phyloP scores from a whole-genome alignment of 2,797 vertebrate genomes.

The Sparus aurata region DNA sequence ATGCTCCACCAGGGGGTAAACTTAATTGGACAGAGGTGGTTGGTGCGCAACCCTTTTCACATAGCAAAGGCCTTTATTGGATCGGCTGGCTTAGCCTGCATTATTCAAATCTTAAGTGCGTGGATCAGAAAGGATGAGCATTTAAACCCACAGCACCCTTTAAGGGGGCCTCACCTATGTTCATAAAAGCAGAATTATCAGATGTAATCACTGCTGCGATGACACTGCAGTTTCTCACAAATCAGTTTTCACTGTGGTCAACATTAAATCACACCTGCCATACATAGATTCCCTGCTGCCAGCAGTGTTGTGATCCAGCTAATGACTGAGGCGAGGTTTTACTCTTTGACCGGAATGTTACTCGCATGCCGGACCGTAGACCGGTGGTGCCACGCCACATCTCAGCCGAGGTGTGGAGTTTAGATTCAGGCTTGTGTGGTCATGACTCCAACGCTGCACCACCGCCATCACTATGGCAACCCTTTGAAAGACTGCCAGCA shows the following conservation, averaged over 20 bases:
- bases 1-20: conserved; percentile 3
- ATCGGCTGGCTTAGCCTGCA: background rate
- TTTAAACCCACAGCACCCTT: conserved; percentile 16
- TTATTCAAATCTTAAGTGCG: conserved; percentile 12
- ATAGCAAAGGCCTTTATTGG: background rate
- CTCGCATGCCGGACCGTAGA: background rate
- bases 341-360: conserved; percentile 22
- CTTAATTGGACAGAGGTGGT: background rate
- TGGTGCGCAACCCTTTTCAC: background rate
- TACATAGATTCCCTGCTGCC: background rate
- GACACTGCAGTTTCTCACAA: conserved; percentile 1
- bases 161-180: conserved; percentile 7
- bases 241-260: background rate
- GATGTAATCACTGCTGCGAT: conserved; percentile 18
- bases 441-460: conserved; percentile 68
- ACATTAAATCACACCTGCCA: conserved; percentile 3
- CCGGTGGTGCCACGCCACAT: conserved; percentile 28
- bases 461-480: conserved; percentile 74
- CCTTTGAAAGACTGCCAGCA: conserved; percentile 65
- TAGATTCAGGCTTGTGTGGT: conserved; percentile 54
- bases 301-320: conserved; percentile 2
- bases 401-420: conserved; percentile 29
- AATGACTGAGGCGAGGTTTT: conserved; percentile 24
- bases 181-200: conserved; percentile 24
- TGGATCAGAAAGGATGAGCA: background rate